A percentile compares a stretch with the other conserved stretches of the same genome.
Conservation (phyloP, 2,797 vertebrate genomes). For the Tarsius wallacei region DNA sequence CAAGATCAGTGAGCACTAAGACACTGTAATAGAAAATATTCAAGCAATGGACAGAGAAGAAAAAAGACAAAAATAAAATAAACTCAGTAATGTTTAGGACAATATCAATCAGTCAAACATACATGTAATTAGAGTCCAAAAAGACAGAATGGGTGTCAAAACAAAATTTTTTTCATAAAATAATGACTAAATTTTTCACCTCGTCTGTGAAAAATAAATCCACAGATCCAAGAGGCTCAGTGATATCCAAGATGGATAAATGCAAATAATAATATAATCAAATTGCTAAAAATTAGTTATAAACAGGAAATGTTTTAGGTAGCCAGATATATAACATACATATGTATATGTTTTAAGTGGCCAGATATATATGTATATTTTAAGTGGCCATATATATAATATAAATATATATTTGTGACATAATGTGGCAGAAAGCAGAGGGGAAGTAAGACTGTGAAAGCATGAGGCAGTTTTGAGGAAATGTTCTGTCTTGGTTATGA, state of each 20-base stretch:
- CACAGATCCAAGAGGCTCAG: neutral
- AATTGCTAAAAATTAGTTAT: neutral
- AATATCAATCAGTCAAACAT: neutral
- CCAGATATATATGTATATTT: neutral
- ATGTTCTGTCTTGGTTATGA: neutral
- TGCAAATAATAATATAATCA: neutral
- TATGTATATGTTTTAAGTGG: neutral
- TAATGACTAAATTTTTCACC: neutral
- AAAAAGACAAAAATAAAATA: neutral
- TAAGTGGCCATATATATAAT: neutral
- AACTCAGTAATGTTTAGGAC: neutral
- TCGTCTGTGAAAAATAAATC: neutral
- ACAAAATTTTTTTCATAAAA: constrained; percentile 1
- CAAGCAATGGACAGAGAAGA: neutral
- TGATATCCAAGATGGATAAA: neutral
- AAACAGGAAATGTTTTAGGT: neutral
- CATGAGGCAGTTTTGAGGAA: neutral
- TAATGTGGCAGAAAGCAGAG: neutral
- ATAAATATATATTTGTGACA: neutral
- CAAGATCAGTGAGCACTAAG: neutral
- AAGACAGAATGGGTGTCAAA: neutral
- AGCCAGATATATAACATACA: neutral
- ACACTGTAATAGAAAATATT: neutral
- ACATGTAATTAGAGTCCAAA: neutral
- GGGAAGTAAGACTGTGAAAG: neutral